Conservation (phyloP, 2,797 vertebrate genomes). For the Pampus argenteus region DNA sequence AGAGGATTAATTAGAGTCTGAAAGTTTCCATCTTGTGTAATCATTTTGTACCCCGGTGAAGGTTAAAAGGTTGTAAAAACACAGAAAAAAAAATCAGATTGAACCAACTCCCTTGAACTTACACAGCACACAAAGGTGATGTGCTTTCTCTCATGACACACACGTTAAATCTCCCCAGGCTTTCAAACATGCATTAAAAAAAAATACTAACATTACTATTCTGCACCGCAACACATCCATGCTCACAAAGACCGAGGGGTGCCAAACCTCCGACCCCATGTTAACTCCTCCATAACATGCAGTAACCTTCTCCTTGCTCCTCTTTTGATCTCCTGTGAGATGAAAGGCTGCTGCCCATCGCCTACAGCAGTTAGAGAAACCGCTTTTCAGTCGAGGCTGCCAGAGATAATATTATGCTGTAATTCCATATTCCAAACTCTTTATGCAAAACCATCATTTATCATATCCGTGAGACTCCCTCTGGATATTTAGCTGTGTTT, state of each 20-base stretch:
- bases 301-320: not conserved
- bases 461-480: slow-evolving; percentile 37
- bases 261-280: slow-evolving; percentile 36
- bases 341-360: slow-evolving; percentile 17
- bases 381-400: slow-evolving; percentile 39
- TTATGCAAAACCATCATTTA: slow-evolving; percentile 57
- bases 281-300: slow-evolving; percentile 36
- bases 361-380: slow-evolving; percentile 33
- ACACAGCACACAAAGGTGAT: not conserved
- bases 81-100: slow-evolving; percentile 28
- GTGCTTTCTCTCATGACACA: slow-evolving; percentile 19
- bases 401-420: slow-evolving; percentile 67
- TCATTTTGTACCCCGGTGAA: not conserved
- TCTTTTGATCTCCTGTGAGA: slow-evolving; percentile 18
- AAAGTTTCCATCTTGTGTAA: not conserved
- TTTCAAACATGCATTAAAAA: slow-evolving; percentile 13
- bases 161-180: slow-evolving; percentile 20
- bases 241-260: slow-evolving; percentile 21
- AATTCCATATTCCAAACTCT: slow-evolving; percentile 58
- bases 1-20: slow-evolving; percentile 22
- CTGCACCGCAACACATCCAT: slow-evolving; percentile 27
- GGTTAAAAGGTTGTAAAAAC: slow-evolving; percentile 36
- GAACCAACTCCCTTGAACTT: slow-evolving; percentile 20
- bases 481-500: slow-evolving; percentile 49
- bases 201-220: slow-evolving; percentile 20